A percentile compares a stretch with the other conserved stretches of the same genome.
Conservation (phyloP, 2,888 invertebrate genomes). For the Metalampra italica region DNA sequence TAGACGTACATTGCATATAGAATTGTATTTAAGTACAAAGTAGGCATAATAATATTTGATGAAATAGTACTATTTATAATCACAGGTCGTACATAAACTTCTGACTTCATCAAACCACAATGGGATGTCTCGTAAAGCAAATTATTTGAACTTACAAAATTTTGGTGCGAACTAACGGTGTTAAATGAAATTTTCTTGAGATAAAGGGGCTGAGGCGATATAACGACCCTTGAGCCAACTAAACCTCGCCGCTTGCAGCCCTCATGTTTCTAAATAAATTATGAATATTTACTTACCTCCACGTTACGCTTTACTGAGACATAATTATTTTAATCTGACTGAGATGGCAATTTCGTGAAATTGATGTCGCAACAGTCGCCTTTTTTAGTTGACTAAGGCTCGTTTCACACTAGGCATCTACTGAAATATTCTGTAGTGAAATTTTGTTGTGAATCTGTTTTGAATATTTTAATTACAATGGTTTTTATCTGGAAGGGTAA, state of each 20-base stretch:
- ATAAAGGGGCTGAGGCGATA: slow-evolving; percentile 58
- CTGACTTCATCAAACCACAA: too few species aligned
- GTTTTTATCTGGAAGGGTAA: too few species aligned
- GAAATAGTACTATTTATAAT: too few species aligned
- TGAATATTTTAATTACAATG: too few species aligned
- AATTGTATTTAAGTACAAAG: too few species aligned
- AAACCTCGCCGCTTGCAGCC: slow-evolving; percentile 48
- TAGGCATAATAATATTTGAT: too few species aligned
- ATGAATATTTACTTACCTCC: slow-evolving; percentile 72
- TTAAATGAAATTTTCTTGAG: slow-evolving; percentile 63
- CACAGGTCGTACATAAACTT: too few species aligned
- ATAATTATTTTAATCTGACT: slow-evolving; percentile 69
- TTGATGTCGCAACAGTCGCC: slow-evolving; percentile 55
- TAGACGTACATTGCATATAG: too few species aligned
- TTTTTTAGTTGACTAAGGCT: slow-evolving; percentile 23
- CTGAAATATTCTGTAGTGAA: too few species aligned
- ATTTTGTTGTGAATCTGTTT: too few species aligned
- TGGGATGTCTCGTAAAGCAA: slow-evolving; percentile 40
- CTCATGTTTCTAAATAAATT: slow-evolving; percentile 71
- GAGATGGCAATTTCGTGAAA: slow-evolving; percentile 58
- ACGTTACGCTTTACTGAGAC: slow-evolving; percentile 63
- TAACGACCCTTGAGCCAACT: slow-evolving; percentile 45
- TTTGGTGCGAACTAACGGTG: slow-evolving; percentile 51
- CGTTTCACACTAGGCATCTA: slow-evolving; percentile 8
- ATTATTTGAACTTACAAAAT: slow-evolving; percentile 53